Evolutionary conservation across 2,113 vertebrate genomes (phyloP), one percentile per base, ranked within the genome.

Genomic region (Stegostoma tigrinum): DNA sequence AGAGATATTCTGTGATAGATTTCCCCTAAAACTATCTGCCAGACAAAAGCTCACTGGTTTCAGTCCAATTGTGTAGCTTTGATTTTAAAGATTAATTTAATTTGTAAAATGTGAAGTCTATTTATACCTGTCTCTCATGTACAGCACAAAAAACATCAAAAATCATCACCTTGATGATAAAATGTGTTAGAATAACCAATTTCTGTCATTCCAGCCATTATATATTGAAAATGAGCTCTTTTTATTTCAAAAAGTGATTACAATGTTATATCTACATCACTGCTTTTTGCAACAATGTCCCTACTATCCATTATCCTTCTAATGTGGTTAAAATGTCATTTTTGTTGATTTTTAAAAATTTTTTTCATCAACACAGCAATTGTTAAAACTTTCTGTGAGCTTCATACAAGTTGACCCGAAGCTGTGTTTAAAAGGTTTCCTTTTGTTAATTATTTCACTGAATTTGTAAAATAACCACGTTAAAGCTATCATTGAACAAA

Each of bases 61-160:
- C 75, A 96, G 97, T 97, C 97, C 97, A 97, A 97, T 97, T 97
- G 97, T 96, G 96, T 95, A 96, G 96, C 96, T 96, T 96, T 94
- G 96, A 96, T 96, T 96, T 96, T 96, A 96, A 80, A 96, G 96
- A 97, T 98, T 97, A 97, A 96, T 97, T 96, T 97, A 96, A 97
- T 97, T 97, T 97, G 97, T 96, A 97, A 97, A 97, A 96, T 80
- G 86, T 96, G 94, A 96, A 96, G 89, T 48, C 97, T 96, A 45
- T 61, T 68, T 34, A 96, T 97, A 98, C 97, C 98, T 98, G 97
- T 98, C 98, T 97, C 97, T 97, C 97, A 96, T 78, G 96, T 48
- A 95, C 96, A 5, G 97, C 97, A 97, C 96, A 97, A 12, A 61
- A 96, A 97, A 97, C 97, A 95, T 66, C 64, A 94, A 96, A 96